phyloP scores from a whole-genome alignment of 2,888 invertebrate species.

The Apantesis nais region DNA sequence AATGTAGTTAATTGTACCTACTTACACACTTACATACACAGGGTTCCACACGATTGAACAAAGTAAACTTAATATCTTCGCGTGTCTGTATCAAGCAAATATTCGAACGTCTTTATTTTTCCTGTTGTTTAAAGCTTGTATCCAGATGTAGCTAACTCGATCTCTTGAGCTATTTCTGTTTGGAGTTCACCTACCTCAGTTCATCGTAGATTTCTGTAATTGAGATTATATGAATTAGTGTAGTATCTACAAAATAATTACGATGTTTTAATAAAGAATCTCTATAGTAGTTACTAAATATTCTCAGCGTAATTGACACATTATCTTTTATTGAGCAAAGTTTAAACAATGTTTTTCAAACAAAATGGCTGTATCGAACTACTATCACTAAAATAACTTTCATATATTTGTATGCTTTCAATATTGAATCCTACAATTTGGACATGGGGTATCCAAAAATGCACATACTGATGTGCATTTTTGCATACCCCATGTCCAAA shows the following conservation, averaged over 20 bases:
- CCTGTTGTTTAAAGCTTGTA: slow-evolving; percentile 54
- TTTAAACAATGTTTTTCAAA: not conserved
- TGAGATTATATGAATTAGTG: slow-evolving; percentile 49
- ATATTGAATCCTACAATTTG: too few relatives aligned
- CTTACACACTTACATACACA: slow-evolving; percentile 8
- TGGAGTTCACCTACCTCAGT: slow-evolving; percentile 75
- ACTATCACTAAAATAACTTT: not conserved
- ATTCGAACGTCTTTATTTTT: slow-evolving; percentile 30
- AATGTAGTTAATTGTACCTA: slow-evolving; percentile 12
- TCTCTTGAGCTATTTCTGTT: slow-evolving; percentile 72
- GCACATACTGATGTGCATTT: too few relatives aligned
- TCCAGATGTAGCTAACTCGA: slow-evolving; percentile 59
- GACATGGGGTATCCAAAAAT: too few relatives aligned
- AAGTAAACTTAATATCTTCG: slow-evolving; percentile 15
- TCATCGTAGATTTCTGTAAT: slow-evolving; percentile 66
- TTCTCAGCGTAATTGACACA: not conserved
- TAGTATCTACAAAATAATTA: slow-evolving; percentile 18
- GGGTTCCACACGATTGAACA: not conserved
- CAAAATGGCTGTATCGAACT: not conserved
- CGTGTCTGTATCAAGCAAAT: slow-evolving; percentile 19
- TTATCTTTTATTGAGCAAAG: not conserved
- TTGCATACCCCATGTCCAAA: too few relatives aligned
- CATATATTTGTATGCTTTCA: too few relatives aligned
- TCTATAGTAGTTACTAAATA: not conserved
- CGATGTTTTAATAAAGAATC: not conserved